Conservation (phyloP, 1,140 invertebrate species). For the Drosophila novamexicana region DNA sequence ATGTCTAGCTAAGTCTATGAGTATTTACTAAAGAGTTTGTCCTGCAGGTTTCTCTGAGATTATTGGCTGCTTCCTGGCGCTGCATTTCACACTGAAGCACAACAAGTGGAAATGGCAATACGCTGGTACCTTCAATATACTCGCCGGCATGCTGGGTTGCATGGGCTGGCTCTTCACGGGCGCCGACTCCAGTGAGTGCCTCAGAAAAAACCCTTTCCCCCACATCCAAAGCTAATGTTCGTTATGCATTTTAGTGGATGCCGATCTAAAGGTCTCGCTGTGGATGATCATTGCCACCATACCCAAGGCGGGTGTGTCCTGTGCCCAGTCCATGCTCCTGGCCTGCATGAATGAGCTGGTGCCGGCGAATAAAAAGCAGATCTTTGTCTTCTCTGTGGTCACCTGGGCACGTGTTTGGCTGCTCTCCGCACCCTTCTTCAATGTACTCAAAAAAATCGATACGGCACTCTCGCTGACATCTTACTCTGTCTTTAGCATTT, state of each 20-base stretch:
- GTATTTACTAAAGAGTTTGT: background rate
- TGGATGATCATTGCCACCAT: conserved; percentile 83
- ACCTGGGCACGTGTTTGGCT: conserved; percentile 77
- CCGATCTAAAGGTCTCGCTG: conserved; percentile 69
- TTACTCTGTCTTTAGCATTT: conserved; percentile 70
- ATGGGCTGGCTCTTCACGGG: conserved; percentile 73
- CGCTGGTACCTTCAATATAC: conserved; percentile 82
- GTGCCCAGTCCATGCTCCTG: conserved; percentile 77
- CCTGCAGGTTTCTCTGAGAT: conserved; percentile 78
- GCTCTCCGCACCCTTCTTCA: conserved; percentile 79
- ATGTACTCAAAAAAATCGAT: conserved; percentile 75
- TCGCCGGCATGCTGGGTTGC: conserved; percentile 82
- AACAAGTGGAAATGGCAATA: conserved; percentile 82
- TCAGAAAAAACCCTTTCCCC: background rate
- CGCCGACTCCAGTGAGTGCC: conserved; percentile 51
- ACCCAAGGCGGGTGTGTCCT: conserved; percentile 75
- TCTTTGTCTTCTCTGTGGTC: conserved; percentile 81
- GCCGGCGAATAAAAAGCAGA: conserved; percentile 71
- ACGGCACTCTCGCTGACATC: conserved; percentile 72
- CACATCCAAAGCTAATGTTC: too few species aligned
- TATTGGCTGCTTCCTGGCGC: conserved; percentile 76
- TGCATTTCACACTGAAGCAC: conserved; percentile 77
- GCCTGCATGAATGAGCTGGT: conserved; percentile 80
- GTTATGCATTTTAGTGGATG: conserved; percentile 55
- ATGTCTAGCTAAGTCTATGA: background rate